Conservation (phyloP, 2,888 invertebrate genomes). For the Orthosia incerta region DNA sequence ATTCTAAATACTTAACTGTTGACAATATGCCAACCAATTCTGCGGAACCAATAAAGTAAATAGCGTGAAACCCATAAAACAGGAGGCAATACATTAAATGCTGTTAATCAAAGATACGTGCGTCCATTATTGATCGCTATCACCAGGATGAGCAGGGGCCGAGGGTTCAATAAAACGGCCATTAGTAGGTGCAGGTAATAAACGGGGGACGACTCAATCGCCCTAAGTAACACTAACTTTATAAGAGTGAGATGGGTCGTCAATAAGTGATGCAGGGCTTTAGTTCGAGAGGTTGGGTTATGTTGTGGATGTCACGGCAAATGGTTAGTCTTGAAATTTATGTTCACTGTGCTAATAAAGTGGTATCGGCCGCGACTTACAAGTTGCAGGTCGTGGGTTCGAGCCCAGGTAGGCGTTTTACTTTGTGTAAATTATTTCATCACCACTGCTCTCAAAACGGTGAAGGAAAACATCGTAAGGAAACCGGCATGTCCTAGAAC, state of each 20-base stretch:
- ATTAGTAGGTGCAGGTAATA: slow-evolving; percentile 74
- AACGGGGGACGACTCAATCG: slow-evolving; percentile 68
- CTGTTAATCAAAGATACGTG: slow-evolving; percentile 62
- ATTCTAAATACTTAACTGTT: background rate
- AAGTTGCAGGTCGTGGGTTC: no score
- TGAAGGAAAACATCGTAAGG: no score
- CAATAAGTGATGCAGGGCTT: slow-evolving; percentile 46
- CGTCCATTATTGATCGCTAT: slow-evolving; percentile 60
- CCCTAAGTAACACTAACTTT: slow-evolving; percentile 65
- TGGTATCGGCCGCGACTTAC: no score
- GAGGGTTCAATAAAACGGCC: slow-evolving; percentile 69
- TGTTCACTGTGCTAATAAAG: no score
- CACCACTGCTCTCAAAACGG: no score
- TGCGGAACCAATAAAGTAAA: slow-evolving; percentile 23
- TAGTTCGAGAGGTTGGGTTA: background rate
- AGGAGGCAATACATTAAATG: slow-evolving; percentile 57
- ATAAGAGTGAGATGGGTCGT: slow-evolving; percentile 37
- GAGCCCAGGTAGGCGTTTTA: no score
- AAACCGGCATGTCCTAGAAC: no score
- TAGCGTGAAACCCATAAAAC: slow-evolving; percentile 47
- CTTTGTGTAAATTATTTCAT: no score
- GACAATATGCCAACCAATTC: background rate
- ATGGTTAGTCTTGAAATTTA: background rate
- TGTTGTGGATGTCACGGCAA: background rate
- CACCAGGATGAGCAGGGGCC: slow-evolving; percentile 47